Base-by-base conservation (phyloP, 1,140 invertebrate species). In the Ruditapes philippinarum region DNA sequence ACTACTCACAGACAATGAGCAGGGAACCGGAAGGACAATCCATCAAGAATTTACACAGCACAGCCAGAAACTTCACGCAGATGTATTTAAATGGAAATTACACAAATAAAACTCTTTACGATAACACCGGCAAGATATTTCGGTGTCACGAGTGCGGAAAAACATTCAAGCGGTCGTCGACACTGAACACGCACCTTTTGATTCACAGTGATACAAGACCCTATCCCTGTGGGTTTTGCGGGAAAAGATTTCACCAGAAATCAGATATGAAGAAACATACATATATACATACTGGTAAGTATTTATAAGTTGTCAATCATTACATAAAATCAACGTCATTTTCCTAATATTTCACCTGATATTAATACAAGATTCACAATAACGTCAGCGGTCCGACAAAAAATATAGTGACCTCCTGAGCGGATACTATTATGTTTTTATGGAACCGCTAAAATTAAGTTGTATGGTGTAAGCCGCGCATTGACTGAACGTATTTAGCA, bases 221-320 rank as follows among this genome's bases (percentile, higher is more conserved):
- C 9, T 96, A 95, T 82, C 94, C 95, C 1, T 95, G 95, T 70
- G 94, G 92, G 1, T 95, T 97, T 79, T 97, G 99, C 96, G 99
- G 99, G 79, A 99, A 99, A 96, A 96, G 99, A 90, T 99, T 99
- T 96, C 99, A 99, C 95, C 99, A 99, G 96, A 99, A 99, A 96
- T 99, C 98, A 38, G 99, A 99, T 96, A 99, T 99, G 99, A 99
- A 99, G 97, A 99, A 99, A 95, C 99, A 99, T 96, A 99, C 99
- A 17, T 99, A 99, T 95, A 99, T 99, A 91, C 99, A 99, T 95
- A 99, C 99, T 94, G 99, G 99, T 99, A 96, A 97, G 91, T n/a
- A n/a, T n/a, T n/a, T n/a, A n/a, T n/a, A n/a, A n/a, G n/a, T n/a
- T n/a, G n/a, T n/a, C n/a, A n/a, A n/a, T n/a, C n/a, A n/a, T n/a